Percentiles rank a stretch among this genome's conserved stretches.
Evolutionary conservation across 2,888 invertebrate genomes (phyloP).

Genomic region (Mellilla xanthometata): DNA sequence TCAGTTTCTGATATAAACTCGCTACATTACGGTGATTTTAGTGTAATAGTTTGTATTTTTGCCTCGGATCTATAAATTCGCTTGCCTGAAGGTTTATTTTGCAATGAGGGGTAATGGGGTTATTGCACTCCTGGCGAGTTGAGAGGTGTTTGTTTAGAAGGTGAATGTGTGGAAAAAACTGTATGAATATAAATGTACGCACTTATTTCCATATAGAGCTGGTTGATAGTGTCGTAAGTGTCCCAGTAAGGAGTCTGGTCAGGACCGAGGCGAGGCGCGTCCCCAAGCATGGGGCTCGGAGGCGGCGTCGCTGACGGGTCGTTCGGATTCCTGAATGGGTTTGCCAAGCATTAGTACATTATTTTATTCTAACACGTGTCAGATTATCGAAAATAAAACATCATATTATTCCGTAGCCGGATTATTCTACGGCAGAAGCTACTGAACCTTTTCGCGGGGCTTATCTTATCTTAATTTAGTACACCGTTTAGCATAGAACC

Average conservation of each 20-base stretch:
- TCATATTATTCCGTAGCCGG: too few species aligned
- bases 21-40: slow-evolving; percentile 15
- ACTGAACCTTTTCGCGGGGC: too few species aligned
- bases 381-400: too few species aligned
- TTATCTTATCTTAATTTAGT: too few species aligned
- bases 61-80: background rate
- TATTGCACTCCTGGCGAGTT: slow-evolving; percentile 15
- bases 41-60: slow-evolving; percentile 20
- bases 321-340: slow-evolving; percentile 85
- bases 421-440: too few species aligned
- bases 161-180: slow-evolving; percentile 22
- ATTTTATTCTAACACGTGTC: too few species aligned
- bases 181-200: slow-evolving; percentile 49
- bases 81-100: slow-evolving; percentile 20
- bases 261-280: slow-evolving; percentile 62
- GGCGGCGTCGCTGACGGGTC: slow-evolving; percentile 79
- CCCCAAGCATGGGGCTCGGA: slow-evolving; percentile 75
- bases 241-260: slow-evolving; percentile 91
- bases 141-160: slow-evolving; percentile 15
- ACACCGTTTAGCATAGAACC: too few species aligned
- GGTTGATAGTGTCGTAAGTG: slow-evolving; percentile 94
- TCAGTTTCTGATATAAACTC: slow-evolving; percentile 11
- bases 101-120: slow-evolving; percentile 13
- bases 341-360: too few species aligned
- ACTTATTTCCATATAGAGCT: slow-evolving; percentile 92